Percentiles rank a stretch among this genome's conserved stretches.
These are phyloP conservation scores for Candidula unifasciata DNA, from an alignment of 2,888 invertebrate genomes.

Conservation along the genomic window DNA sequence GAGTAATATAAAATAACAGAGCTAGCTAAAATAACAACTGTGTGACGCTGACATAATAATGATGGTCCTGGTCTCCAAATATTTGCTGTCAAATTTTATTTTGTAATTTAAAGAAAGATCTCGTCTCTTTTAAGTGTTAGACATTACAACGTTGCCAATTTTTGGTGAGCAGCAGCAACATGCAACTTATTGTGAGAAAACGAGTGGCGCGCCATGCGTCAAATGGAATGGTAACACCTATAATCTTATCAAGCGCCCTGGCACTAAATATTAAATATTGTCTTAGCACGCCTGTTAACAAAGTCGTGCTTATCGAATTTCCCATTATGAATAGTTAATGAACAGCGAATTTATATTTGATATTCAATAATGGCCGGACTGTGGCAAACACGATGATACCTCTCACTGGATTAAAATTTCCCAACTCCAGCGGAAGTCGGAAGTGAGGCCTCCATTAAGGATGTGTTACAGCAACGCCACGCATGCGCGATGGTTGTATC, in stretches of 20 bases:
- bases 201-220: neutral
- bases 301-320: slow-evolving; percentile 36
- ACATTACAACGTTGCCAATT: no score
- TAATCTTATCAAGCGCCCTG: slow-evolving; percentile 13
- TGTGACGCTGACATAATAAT: no score
- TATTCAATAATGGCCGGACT: slow-evolving; percentile 38
- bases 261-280: slow-evolving; percentile 24
- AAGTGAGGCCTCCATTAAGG: slow-evolving; percentile 36
- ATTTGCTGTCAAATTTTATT: no score
- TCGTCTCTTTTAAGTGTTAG: no score
- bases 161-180: neutral
- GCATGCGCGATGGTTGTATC: slow-evolving; percentile 34
- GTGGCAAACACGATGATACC: slow-evolving; percentile 28
- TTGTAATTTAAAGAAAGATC: no score
- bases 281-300: slow-evolving; percentile 33
- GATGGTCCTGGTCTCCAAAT: no score
- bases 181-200: no score
- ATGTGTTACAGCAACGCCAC: neutral
- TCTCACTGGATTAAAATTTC: slow-evolving; percentile 23
- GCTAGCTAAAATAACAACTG: no score
- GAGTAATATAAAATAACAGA: no score
- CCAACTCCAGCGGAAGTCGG: slow-evolving; percentile 30
- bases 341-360: slow-evolving; percentile 31
- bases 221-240: slow-evolving; percentile 14
- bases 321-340: slow-evolving; percentile 42